phyloP scores from a whole-genome alignment of 2,888 invertebrate genomes.

The Cenopis cana region DNA sequence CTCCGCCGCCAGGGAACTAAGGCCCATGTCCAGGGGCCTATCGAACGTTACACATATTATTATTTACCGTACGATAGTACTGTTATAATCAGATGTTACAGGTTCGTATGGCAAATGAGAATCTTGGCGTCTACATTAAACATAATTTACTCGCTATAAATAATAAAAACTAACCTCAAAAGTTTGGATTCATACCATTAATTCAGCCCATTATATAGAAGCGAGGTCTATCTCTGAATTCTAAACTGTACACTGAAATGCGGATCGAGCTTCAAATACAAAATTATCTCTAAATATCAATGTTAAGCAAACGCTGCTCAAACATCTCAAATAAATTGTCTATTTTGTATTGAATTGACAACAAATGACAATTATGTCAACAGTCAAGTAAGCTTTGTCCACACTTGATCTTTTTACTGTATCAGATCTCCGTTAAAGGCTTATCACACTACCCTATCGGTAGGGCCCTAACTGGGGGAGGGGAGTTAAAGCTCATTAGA shows the following conservation, averaged over 20 bases:
- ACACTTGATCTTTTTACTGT: no score
- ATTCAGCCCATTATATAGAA: constrained; percentile 28
- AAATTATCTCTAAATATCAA: constrained; percentile 9
- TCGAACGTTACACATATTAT: neutral
- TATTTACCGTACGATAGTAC: neutral
- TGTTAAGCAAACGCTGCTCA: constrained; percentile 13
- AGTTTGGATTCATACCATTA: constrained; percentile 29
- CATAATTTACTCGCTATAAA: neutral
- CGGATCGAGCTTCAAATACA: neutral
- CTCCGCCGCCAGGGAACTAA: neutral
- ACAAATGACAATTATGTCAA: constrained; percentile 29
- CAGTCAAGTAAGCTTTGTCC: no score
- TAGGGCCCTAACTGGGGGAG: no score
- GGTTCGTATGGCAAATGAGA: neutral
- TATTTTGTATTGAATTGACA: constrained; percentile 14
- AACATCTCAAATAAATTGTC: constrained; percentile 5
- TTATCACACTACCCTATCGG: no score
- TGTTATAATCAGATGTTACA: neutral
- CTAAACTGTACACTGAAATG: neutral
- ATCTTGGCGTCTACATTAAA: neutral
- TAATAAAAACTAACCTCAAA: constrained; percentile 32
- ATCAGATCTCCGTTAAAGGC: no score
- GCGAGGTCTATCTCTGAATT: neutral
- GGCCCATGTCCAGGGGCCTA: constrained; percentile 3
- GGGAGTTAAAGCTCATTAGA: no score